Percentiles rank a stretch among this genome's conserved stretches.
Conservation (phyloP, 1,140 invertebrate species). For the Campodea augens region DNA sequence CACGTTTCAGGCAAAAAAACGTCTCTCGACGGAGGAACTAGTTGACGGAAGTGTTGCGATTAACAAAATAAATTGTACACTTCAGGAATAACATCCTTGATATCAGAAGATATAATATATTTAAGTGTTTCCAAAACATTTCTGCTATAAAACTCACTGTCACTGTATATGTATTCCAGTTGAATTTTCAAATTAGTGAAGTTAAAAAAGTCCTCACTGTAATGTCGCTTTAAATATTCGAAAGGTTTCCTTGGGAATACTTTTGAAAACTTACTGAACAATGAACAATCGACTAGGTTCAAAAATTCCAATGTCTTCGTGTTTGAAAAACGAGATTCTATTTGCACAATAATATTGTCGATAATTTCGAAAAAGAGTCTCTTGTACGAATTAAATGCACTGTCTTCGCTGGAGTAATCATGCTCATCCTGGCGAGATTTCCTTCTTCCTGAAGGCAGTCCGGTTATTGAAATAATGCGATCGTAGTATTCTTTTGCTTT, state of each 20-base stretch:
- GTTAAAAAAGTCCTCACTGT: neutral
- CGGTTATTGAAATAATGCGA: neutral
- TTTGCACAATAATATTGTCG: slow-evolving; percentile 1
- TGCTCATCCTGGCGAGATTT: too few species aligned
- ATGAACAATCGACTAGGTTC: neutral
- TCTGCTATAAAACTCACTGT: neutral
- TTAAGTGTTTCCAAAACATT: neutral
- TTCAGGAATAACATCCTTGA: neutral
- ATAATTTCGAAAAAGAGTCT: slow-evolving; percentile 2
- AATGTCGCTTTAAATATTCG: neutral
- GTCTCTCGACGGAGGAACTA: neutral
- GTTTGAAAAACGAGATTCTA: slow-evolving; percentile 2
- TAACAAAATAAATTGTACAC: neutral
- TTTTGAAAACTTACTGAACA: neutral
- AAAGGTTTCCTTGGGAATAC: neutral
- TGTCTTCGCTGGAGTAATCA: too few species aligned
- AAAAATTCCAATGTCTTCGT: neutral
- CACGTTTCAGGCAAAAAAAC: neutral
- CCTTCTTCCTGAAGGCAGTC: too few species aligned
- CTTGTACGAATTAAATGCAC: neutral
- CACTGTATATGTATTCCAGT: neutral
- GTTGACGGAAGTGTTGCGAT: neutral
- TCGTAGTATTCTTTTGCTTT: neutral
- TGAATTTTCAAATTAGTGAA: neutral
- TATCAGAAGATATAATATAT: neutral